Percentiles rank a stretch among this genome's conserved stretches.
phyloP scores from a whole-genome alignment of 2,113 vertebrate species.

The Rhabdornis inornatus region DNA sequence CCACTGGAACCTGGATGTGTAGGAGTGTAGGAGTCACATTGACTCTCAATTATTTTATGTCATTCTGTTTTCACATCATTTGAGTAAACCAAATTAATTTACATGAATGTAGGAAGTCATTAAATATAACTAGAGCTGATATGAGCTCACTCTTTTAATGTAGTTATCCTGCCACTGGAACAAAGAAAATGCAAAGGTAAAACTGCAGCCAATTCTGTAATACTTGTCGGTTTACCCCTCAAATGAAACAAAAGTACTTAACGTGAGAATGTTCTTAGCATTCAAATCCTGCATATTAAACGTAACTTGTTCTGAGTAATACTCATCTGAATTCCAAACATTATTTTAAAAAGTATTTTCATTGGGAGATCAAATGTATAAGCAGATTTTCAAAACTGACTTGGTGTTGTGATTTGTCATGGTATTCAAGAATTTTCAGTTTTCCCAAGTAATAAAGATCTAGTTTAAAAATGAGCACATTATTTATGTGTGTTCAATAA shows the following conservation, averaged over 20 bases:
- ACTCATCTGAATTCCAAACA: slow-evolving; percentile 41
- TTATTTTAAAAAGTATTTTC: slow-evolving; percentile 43
- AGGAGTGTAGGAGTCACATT: neutral
- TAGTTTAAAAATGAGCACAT: neutral
- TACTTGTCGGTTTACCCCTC: neutral
- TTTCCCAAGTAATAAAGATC: neutral
- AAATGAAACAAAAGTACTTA: slow-evolving; percentile 53
- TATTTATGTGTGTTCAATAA: neutral
- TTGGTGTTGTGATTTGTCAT: neutral
- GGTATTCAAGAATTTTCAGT: neutral
- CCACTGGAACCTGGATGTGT: neutral
- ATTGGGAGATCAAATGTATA: slow-evolving; percentile 24
- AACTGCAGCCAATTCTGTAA: neutral
- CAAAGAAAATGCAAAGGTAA: neutral
- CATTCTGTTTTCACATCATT: neutral
- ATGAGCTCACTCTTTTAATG: neutral
- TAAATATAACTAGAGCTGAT: neutral
- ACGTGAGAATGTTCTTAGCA: neutral
- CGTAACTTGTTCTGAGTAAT: slow-evolving; percentile 15
- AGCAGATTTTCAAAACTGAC: slow-evolving; percentile 47
- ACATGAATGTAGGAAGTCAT: neutral
- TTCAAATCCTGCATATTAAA: slow-evolving; percentile 56
- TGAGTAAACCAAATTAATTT: neutral
- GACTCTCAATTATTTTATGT: neutral
- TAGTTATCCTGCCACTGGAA: neutral